Base-by-base conservation (phyloP, 2,888 invertebrate genomes). In the Orchesellides sinensis region DNA sequence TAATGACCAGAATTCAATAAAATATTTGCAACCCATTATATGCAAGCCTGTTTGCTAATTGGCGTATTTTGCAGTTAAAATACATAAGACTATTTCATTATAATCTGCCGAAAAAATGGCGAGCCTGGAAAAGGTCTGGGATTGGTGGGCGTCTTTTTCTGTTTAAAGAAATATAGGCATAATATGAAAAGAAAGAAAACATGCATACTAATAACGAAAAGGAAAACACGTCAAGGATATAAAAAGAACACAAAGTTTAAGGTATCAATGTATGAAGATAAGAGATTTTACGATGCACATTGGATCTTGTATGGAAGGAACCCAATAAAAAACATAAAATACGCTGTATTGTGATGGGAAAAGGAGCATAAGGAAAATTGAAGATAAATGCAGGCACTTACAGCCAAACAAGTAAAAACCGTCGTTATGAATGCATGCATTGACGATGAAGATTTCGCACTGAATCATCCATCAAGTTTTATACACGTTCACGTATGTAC, bases 61-160 rank as follows among this genome's bases (percentile, higher is more conserved):
- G 5, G 32, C 5, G 5, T 32, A 32, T 10, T 6, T 32, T 6
- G 10, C 5, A 32, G 6, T 6, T 32, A 32, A 63, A 40, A 27
- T 6, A 65, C 45, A 40, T 65, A 65, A 10, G 23, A 21, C 14
- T 65, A 65, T 45, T 14, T 23, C 10, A 40, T 40, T 65, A 59
- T 56, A 17, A 56, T n/a, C 23, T 56, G 54, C 25, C 23, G 23
- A 12, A 56, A 40, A 63, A 63, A 63, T 63, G 63, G 63, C 63
- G 63, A 63, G 40, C 21, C 63, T 63, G 63, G 40, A 63, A 63
- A 63, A 23, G 27, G 40, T 40, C 40, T 63, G 63, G 40, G 63
- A 35, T 35, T 35, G 63, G 40, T 21, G 29, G 40, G 29, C 19
- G 35, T 40, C n/a, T 12, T 17, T 52, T 10, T 52, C 19, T 17